Conservation (phyloP, 2,113 vertebrate genomes). For the Embiotoca jacksoni region DNA sequence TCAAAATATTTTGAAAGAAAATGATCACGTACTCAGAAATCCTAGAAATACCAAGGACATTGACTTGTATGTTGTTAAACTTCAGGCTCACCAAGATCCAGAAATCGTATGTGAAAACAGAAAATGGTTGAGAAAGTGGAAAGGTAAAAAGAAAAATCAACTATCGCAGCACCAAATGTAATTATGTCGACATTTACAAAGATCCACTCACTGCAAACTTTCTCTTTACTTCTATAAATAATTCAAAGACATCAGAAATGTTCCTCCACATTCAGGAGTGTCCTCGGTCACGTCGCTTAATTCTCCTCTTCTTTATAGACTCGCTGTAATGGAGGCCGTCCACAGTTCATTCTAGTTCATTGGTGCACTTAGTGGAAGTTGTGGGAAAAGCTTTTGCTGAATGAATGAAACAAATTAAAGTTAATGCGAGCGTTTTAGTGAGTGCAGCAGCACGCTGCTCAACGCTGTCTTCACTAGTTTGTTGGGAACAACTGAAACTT, state of each 20-base stretch:
- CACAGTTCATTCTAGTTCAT: not conserved
- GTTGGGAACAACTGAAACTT: not conserved
- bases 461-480: slow-evolving; percentile 12
- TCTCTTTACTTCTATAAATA: slow-evolving; percentile 10
- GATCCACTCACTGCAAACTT: not conserved
- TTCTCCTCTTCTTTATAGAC: not conserved
- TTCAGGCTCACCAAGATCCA: too few species aligned
- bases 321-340: not conserved
- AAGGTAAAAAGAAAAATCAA: not conserved
- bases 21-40: too few species aligned
- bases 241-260: slow-evolving; percentile 16
- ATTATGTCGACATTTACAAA: not conserved
- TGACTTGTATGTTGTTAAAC: too few species aligned
- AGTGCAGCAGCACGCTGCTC: not conserved
- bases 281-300: not conserved
- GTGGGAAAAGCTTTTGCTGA: slow-evolving; percentile 8
- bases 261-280: not conserved
- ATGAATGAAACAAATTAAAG: not conserved
- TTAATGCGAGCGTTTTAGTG: not conserved
- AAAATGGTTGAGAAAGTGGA: not conserved
- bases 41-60: too few species aligned
- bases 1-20: too few species aligned
- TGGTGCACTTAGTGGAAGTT: slow-evolving; percentile 12
- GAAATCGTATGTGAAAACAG: too few species aligned
- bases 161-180: not conserved